Percentiles rank a stretch among this genome's conserved stretches.
These are phyloP conservation scores for Aphodius granarius DNA, from an alignment of 2,888 invertebrate species.

Conservation along the genomic window DNA sequence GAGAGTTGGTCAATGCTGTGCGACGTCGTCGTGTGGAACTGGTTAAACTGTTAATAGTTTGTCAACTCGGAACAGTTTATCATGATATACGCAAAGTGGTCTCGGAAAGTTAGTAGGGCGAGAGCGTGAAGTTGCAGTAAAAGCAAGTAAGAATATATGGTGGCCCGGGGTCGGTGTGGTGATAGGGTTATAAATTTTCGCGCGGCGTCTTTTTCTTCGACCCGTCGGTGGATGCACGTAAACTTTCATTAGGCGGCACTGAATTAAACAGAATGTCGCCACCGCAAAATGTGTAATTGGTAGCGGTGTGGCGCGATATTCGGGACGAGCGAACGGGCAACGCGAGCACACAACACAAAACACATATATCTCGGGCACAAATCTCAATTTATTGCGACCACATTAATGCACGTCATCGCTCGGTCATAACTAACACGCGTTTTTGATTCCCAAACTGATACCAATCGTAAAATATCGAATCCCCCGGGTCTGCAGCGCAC, in stretches of 20 bases:
- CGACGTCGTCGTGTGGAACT: not conserved
- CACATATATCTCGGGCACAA: conserved; percentile 40
- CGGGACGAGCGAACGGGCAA: conserved; percentile 38
- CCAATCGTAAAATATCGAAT: conserved; percentile 28
- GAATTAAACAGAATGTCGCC: conserved; percentile 55
- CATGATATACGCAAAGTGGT: not conserved
- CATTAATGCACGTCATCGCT: conserved; percentile 50
- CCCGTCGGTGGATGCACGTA: conserved; percentile 41
- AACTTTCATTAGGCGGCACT: conserved; percentile 54
- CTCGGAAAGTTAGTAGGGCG: not conserved
- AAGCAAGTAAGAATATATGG: not conserved
- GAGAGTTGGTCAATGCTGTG: not conserved
- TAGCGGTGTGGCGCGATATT: conserved; percentile 49
- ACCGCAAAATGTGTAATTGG: conserved; percentile 54
- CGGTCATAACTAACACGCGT: conserved; percentile 49
- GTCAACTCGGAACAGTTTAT: not conserved
- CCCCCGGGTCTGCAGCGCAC: conserved; percentile 23
- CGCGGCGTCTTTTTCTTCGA: not conserved
- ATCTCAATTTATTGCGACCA: conserved; percentile 53
- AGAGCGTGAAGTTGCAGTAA: not conserved
- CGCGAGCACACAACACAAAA: conserved; percentile 11
- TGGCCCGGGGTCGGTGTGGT: not conserved
- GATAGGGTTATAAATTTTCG: not conserved
- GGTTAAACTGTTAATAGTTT: not conserved
- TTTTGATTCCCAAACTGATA: conserved; percentile 33